Base-by-base conservation (phyloP, 2,888 invertebrate species). In the Cephus rjabovi region DNA sequence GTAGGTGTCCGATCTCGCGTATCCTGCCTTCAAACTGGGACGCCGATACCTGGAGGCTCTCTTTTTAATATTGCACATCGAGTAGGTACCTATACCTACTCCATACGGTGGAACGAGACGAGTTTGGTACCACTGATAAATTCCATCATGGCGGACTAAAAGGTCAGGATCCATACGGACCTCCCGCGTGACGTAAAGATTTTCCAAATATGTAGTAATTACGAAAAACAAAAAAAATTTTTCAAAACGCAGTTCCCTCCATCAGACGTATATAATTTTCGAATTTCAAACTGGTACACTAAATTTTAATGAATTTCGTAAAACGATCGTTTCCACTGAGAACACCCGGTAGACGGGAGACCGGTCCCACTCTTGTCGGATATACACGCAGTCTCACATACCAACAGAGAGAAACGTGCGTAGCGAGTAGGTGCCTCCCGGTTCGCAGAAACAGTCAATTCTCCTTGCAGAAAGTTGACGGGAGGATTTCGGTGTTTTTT, bases 21-120 rank as follows among this genome's bases (percentile, higher is more conserved):
- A 76, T 78, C 76, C 78, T 76, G 75, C 71, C 73, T 75, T 23
- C 75, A 35, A 78, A 78, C 75, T 78, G 78, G 78, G 76, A 75
- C 78, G 78, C 71, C 31, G 73, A 75, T 75, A 75, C 37, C 75
- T 69, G 34, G 34, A 71, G 71, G 34, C 71, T 34, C 33, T 33
- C 71, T 15, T 34, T 71, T 34, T 71, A 15, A 33, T 30, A 71
- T 33, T 56, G 56, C 23, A 56, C 56, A 56, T 56, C 9, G 23
- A 56, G 23, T 56, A 23, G 56, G 56, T 56, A 56, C 56, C 56
- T 40, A 40, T 40, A 40, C 15, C 40, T 23, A 56, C 23, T 56
- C 56, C 23, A 9, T 56, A 56, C 56, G 9, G 56, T 56, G 56
- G 4, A 56, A 23, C 56, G 56, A 56, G 56, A 56, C 56, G 56